Conservation (phyloP, 2,113 vertebrate species). For the Oreotrochilus melanogaster region DNA sequence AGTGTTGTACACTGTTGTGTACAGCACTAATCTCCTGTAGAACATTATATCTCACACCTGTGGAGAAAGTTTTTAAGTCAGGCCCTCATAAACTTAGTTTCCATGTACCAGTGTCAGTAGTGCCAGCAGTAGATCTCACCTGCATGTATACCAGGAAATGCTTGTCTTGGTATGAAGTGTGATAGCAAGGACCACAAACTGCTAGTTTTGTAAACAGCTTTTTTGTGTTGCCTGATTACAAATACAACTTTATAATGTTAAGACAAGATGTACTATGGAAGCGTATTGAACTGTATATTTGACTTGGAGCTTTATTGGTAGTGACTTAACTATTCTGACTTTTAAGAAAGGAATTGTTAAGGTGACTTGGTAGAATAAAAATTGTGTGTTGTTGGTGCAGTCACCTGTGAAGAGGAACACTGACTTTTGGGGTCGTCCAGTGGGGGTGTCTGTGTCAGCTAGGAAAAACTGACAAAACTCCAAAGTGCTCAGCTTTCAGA, state of each 20-base stretch:
- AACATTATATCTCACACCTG: not conserved
- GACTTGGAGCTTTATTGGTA: not conserved
- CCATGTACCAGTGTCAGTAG: not conserved
- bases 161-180: not conserved
- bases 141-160: not conserved
- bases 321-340: not conserved
- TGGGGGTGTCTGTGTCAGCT: not conserved
- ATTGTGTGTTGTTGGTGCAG: not conserved
- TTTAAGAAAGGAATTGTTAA: rapidly evolving
- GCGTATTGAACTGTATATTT: not conserved
- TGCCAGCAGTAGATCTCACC: not conserved
- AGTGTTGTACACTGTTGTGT: not conserved
- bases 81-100: not conserved
- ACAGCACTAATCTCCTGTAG: not conserved
- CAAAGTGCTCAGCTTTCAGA: not conserved
- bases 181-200: rapidly evolving
- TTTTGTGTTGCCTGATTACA: not conserved
- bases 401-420: not conserved
- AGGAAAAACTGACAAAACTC: not conserved
- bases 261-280: not conserved
- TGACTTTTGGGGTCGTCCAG: rapidly evolving
- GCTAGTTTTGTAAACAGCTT: not conserved
- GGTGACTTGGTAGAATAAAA: not conserved
- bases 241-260: not conserved
- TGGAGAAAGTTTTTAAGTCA: not conserved